Evolutionary conservation across 2,113 vertebrate species (phyloP).

Genomic region (Neotoma lepida): DNA sequence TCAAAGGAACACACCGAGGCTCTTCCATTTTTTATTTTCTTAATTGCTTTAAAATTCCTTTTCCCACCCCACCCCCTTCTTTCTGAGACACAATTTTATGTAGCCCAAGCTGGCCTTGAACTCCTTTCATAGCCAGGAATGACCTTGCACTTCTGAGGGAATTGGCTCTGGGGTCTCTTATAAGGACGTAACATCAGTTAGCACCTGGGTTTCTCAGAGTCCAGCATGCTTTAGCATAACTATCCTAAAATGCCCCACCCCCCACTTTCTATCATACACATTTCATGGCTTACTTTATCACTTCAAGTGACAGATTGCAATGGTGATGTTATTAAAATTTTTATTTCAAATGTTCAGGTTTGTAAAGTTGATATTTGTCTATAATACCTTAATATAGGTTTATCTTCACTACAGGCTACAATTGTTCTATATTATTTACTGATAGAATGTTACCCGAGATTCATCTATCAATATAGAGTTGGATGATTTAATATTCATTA

Average conservation of each 20-base stretch:
- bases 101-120: not conserved
- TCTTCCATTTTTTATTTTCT: slow-evolving; percentile 17
- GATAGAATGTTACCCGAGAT: not conserved
- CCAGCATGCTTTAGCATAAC: not conserved
- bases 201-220: not conserved
- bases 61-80: no score
- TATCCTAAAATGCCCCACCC: accelerated
- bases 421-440: not conserved
- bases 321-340: not conserved
- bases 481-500: not conserved
- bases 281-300: no score
- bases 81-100: not conserved
- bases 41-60: slow-evolving; percentile 25
- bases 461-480: no score
- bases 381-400: not conserved
- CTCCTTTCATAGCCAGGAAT: not conserved
- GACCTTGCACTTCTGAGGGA: not conserved
- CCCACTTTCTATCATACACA: not conserved
- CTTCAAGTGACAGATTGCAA: not conserved
- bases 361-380: not conserved
- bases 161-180: not conserved
- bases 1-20: not conserved
- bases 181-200: not conserved
- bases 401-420: not conserved
- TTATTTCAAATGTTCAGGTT: not conserved